Conservation (phyloP, 53 echinoderm and acorn worm species). For the Hippasteria phrygiana region DNA sequence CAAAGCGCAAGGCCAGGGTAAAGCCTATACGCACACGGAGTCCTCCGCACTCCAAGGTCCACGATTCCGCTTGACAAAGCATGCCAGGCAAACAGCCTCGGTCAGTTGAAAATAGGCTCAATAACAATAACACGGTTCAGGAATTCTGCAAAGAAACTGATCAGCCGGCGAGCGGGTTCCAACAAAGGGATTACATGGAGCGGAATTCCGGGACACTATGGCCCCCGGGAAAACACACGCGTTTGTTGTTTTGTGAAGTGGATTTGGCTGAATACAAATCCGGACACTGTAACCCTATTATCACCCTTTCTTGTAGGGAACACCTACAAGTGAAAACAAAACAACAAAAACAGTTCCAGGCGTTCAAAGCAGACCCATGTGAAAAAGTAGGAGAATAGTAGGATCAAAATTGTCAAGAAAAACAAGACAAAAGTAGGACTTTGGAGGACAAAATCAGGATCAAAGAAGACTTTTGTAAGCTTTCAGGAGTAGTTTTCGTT, state of each 20-base stretch:
- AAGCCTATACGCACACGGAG: neutral
- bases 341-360: neutral
- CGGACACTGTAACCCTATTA: slow-evolving; percentile 8
- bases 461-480: no score
- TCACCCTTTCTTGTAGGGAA: neutral
- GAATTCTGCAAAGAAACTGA: slow-evolving; percentile 30
- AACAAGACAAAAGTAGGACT: neutral
- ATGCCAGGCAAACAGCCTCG: slow-evolving; percentile 23
- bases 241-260: neutral
- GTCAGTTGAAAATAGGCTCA: slow-evolving; percentile 3
- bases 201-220: slow-evolving; percentile 47
- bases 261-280: slow-evolving; percentile 3
- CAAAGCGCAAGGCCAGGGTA: slow-evolving; percentile 20
- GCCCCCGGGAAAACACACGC: slow-evolving; percentile 16
- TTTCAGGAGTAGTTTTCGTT: no score
- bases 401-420: no score
- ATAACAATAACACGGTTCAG: slow-evolving; percentile 60
- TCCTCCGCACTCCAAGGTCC: neutral
- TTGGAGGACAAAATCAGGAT: neutral
- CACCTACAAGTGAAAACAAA: neutral
- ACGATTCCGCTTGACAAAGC: neutral
- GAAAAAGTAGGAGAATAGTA: no score
- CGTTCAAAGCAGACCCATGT: neutral
- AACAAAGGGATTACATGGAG: slow-evolving; percentile 50
- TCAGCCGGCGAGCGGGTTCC: slow-evolving; percentile 41